Evolutionary conservation across 2,113 vertebrate species (phyloP), one percentile per base, ranked within the genome.

Genomic region (Varanus komodoensis): DNA sequence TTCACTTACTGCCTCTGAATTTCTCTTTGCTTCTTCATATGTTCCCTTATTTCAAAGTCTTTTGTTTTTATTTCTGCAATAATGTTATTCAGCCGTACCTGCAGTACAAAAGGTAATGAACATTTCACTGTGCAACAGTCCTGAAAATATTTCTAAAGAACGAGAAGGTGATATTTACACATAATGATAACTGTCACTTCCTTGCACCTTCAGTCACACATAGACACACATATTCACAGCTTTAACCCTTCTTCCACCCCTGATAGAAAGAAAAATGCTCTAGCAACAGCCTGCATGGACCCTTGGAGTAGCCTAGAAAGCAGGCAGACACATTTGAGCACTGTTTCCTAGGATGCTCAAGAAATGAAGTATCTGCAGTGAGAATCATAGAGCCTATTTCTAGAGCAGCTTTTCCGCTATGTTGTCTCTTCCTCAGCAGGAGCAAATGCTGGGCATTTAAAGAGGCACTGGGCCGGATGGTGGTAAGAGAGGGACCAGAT

Each of bases 1-100:
- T 95, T 94, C 77, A 93, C 96, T 97, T 98, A 99, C 99, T 98
- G 98, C 25, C 95, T 96, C 93, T 98, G 95, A 21, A 98, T 96
- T 95, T 97, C 96, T 84, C 90, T 94, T 68, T 95, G 96, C 92
- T 96, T 98, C 96, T 98, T 99, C 94, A 95, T 97, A 93, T 97
- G 95, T 79, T 96, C 96, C 87, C 86, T 95, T 92, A 98, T 97
- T 95, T 98, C 96, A 92, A 98, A 95, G 91, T 98, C 96, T 92
- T 98, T 98, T 83, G 97, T 96, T 95, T 95, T 98, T 87, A 98
- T 95, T 92, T 99, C 98, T 87, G 97, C 97, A 85, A 96, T 86
- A 84, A 98, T 88, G 71, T 87, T 98, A 89, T 95, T 94, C 75
- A 97, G 96, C 96, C 97, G 98, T 94, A 98, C 94, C 99, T 99